Evolutionary conservation across 2,888 invertebrate genomes (phyloP).

Genomic region (Patella depressa): DNA sequence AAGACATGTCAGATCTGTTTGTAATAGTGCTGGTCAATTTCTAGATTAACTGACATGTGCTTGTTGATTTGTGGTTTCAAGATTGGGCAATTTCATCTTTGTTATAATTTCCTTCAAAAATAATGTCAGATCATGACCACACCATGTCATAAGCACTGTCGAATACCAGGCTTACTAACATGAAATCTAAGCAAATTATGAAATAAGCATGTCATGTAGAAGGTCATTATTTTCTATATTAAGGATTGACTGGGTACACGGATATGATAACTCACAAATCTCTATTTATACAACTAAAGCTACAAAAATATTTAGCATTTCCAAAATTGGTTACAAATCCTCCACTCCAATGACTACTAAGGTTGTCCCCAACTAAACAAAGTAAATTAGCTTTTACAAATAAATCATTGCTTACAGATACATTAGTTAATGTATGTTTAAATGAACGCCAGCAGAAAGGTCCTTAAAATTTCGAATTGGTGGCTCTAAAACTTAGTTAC

Average conservation of each 20-base stretch:
- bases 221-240: not conserved
- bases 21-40: not conserved
- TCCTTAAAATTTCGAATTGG: not conserved
- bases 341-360: not conserved
- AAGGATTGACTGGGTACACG: too few relatives aligned
- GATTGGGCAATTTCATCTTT: not conserved
- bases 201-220: not conserved
- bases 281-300: not conserved
- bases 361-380: not conserved
- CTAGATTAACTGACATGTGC: not conserved
- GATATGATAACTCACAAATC: too few relatives aligned
- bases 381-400: not conserved
- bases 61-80: not conserved
- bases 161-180: not conserved
- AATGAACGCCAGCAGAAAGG: not conserved
- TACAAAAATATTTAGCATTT: not conserved
- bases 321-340: not conserved
- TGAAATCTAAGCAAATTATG: not conserved
- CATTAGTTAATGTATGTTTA: not conserved
- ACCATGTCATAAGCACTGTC: not conserved
- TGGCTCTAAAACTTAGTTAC: not conserved
- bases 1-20: not conserved
- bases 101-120: not conserved
- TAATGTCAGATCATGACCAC: not conserved
- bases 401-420: not conserved